Evolutionary conservation across 30 jellyfish, hydroid and myxozoan genomes (phyloP).

Genomic region (Aurelia coerulea): DNA sequence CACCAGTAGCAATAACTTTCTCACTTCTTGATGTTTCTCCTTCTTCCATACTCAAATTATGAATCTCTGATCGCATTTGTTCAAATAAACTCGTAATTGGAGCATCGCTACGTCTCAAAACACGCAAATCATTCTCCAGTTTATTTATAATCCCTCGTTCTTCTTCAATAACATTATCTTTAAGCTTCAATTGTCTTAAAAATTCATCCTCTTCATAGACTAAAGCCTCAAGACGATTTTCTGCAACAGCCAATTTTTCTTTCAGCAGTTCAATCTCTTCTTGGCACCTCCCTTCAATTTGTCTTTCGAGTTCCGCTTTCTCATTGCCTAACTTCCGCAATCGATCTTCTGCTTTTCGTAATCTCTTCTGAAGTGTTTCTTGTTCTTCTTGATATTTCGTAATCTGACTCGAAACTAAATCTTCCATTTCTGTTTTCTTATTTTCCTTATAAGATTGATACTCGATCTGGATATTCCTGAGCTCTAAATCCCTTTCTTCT

Average conservation of each 20-base stretch:
- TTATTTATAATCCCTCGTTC: slow-evolving; percentile 21
- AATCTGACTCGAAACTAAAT: slow-evolving; percentile 51
- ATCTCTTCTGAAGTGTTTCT: slow-evolving; percentile 48
- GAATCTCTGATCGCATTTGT: slow-evolving; percentile 37
- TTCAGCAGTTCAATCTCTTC: slow-evolving; percentile 35
- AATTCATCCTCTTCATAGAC: slow-evolving; percentile 14
- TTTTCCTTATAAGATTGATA: slow-evolving; percentile 25
- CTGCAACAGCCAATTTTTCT: slow-evolving; percentile 22
- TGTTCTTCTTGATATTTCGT: slow-evolving; percentile 65
- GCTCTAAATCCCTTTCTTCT: slow-evolving; percentile 67
- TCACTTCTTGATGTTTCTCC: background rate
- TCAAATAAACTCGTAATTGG: slow-evolving; percentile 27
- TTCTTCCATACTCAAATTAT: slow-evolving; percentile 26
- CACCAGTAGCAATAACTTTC: background rate
- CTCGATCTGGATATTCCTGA: slow-evolving; percentile 53
- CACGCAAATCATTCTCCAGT: background rate
- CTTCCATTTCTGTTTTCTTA: slow-evolving; percentile 58
- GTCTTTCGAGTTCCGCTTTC: slow-evolving; percentile 31
- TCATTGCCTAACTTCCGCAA: slow-evolving; percentile 36
- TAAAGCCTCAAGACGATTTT: slow-evolving; percentile 4
- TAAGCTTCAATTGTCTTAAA: background rate
- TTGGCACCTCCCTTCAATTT: slow-evolving; percentile 22
- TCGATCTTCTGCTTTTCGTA: slow-evolving; percentile 57
- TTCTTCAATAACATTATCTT: slow-evolving; percentile 16
- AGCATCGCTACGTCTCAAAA: background rate